Evolutionary conservation across 2,113 vertebrate genomes (phyloP).

Genomic region (Erinaceus europaeus): DNA sequence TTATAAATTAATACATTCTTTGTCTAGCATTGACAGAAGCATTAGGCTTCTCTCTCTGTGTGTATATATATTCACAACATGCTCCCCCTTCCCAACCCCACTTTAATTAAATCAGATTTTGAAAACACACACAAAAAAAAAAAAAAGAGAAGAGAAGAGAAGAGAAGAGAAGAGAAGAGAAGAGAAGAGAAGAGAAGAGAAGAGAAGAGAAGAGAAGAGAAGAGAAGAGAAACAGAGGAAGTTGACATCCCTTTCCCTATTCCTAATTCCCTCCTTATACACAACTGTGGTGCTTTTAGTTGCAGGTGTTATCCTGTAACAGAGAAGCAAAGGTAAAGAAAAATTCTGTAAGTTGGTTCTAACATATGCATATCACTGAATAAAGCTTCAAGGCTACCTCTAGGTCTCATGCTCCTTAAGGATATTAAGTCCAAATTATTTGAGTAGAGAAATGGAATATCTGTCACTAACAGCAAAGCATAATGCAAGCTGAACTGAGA

Average conservation of each 20-base stretch:
- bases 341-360: slow-evolving; percentile 3
- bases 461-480: not conserved
- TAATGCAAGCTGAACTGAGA: not conserved
- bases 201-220: no score
- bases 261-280: not conserved
- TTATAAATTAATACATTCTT: no score
- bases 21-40: no score
- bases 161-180: no score
- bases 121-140: no score
- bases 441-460: not conserved
- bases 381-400: not conserved
- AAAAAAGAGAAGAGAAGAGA: no score
- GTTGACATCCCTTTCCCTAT: not conserved
- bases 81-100: no score
- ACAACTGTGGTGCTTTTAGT: not conserved
- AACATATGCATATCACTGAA: not conserved
- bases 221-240: not conserved
- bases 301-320: not conserved
- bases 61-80: no score
- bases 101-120: no score
- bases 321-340: not conserved
- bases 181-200: no score
- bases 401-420: slow-evolving; percentile 3
- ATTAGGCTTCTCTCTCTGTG: no score
- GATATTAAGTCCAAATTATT: slow-evolving; percentile 16